Evolutionary conservation across 1,140 invertebrate species (phyloP).

Genomic region (Meteorus sp.): DNA sequence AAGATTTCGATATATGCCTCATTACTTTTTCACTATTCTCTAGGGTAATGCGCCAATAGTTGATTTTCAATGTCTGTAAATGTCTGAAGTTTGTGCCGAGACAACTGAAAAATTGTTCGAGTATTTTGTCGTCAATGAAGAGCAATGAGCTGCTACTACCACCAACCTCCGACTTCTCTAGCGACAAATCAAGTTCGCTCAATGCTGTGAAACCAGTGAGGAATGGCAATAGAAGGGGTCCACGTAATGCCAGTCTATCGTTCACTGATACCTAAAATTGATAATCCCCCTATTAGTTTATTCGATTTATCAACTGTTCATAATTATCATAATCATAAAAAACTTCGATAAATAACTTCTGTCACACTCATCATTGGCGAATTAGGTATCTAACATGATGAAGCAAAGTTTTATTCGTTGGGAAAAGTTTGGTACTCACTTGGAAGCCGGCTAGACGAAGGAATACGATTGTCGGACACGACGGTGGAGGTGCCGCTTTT

Average conservation of each 20-base stretch:
- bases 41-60: conserved; percentile 54
- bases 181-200: conserved; percentile 58
- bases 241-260: conserved; percentile 56
- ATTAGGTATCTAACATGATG: neutral
- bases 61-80: conserved; percentile 52
- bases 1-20: conserved; percentile 49
- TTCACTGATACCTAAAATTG: conserved; percentile 55
- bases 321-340: no score
- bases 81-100: conserved; percentile 49
- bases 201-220: conserved; percentile 58
- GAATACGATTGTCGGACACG: conserved; percentile 53
- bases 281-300: neutral
- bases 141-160: conserved; percentile 45
- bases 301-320: neutral
- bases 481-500: conserved; percentile 42
- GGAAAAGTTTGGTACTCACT: conserved; percentile 37
- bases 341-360: no score
- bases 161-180: conserved; percentile 53
- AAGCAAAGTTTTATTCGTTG: neutral
- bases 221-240: conserved; percentile 58
- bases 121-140: conserved; percentile 56
- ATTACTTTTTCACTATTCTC: conserved; percentile 55
- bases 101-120: conserved; percentile 53
- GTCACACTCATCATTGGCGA: no score
- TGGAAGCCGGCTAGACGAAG: conserved; percentile 60